Conservation (phyloP, 2,888 invertebrate species). For the Argyresthia goedartella region DNA sequence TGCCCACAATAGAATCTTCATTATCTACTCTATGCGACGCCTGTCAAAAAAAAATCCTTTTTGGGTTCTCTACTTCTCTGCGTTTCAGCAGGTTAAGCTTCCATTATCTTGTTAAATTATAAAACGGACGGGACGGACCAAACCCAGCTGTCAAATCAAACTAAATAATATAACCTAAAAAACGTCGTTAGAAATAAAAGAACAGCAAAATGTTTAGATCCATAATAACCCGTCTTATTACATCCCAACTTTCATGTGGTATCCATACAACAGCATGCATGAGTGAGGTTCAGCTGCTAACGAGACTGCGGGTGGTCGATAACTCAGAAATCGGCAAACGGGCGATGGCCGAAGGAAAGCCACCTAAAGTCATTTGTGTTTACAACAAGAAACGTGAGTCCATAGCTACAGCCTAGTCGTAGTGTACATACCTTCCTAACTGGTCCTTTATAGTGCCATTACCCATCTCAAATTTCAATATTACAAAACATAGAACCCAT, state of each 20-base stretch:
- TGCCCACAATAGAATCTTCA: too few species aligned
- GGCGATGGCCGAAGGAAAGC: conserved; percentile 95
- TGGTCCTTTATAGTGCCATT: too few species aligned
- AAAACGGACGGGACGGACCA: too few species aligned
- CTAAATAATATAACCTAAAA: background rate
- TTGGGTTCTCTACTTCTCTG: too few species aligned
- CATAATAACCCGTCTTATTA: conserved; percentile 29
- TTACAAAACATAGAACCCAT: too few species aligned
- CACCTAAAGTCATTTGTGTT: conserved; percentile 93
- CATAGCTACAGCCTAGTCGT: background rate
- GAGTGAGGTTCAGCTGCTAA: conserved; percentile 79
- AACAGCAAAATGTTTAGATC: conserved; percentile 39
- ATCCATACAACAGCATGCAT: conserved; percentile 73
- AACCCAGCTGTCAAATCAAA: background rate
- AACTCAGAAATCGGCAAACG: conserved; percentile 96
- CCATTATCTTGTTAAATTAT: too few species aligned
- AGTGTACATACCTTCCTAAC: too few species aligned
- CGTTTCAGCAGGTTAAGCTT: too few species aligned
- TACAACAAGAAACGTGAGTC: conserved; percentile 81
- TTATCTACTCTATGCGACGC: too few species aligned
- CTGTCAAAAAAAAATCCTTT: too few species aligned
- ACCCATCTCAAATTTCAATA: too few species aligned
- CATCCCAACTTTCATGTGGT: conserved; percentile 23
- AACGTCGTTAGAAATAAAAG: background rate
- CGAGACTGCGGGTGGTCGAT: conserved; percentile 92